These are phyloP conservation scores for Epinotia ramella DNA, from an alignment of 2,888 invertebrate species.

Conservation along the genomic window DNA sequence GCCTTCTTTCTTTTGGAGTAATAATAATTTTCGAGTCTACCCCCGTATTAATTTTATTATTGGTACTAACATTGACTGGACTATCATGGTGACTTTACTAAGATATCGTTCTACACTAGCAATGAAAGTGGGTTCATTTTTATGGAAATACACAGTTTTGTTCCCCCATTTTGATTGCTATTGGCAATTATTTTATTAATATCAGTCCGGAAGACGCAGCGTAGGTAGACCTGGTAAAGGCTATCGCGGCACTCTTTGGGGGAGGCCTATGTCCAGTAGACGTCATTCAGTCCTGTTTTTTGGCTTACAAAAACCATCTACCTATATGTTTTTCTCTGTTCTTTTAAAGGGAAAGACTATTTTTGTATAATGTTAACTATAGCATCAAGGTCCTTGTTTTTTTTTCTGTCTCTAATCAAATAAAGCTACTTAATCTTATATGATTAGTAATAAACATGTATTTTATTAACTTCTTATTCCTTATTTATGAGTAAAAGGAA, in stretches of 20 bases:
- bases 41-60: background rate
- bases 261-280: no score
- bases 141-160: background rate
- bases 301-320: background rate
- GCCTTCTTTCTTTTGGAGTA: no score
- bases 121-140: background rate
- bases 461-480: conserved; percentile 10
- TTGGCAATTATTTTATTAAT: background rate
- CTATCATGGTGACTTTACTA: background rate
- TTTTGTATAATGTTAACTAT: background rate
- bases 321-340: background rate
- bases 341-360: background rate
- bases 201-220: background rate
- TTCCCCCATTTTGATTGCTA: background rate
- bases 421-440: conserved; percentile 10
- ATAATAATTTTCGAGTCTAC: no score
- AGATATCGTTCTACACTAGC: background rate
- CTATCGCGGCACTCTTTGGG: no score
- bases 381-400: conserved; percentile 10
- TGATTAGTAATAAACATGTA: conserved; percentile 14
- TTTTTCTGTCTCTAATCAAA: conserved; percentile 5
- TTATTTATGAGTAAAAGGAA: background rate
- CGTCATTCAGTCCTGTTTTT: no score
- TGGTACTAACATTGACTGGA: conserved; percentile 13
- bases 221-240: no score